Base-by-base conservation (phyloP, 2,113 vertebrate species). In the Brachirus orientalis region DNA sequence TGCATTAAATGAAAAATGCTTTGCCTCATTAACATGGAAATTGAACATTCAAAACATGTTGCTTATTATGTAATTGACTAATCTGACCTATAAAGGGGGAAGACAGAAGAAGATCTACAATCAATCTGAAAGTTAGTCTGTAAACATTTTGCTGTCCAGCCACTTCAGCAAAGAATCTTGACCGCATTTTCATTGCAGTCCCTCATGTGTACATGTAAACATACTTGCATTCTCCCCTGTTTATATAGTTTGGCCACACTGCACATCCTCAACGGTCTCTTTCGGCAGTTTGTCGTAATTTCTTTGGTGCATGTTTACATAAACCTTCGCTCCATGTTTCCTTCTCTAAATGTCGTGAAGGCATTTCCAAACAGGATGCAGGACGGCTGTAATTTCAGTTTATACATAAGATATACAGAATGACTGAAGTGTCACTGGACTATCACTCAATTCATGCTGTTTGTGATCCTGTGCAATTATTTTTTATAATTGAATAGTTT, bases 311-410 rank as follows among this genome's bases (percentile, higher is more conserved):
- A 3, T 75, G 75, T 88, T 87, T 86, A 85, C 56, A 17, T 7
- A 14, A 81, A 60, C 65, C 56, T 46, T 61, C 12, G 3, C 63
- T 50, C 40, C 2, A 4, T 36, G 64, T 67, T 79, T 69, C 63
- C 48, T 61, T 70, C 41, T 78, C 57, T 71, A 76, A 86, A 86
- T 71, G 85, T 90, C 88, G 79, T 80, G 82, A 83, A 38, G 45
- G 72, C 72, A 38, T 63, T 38, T 70, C 77, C 72, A 92, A 92
- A 90, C 89, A 90, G 89, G 84, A 90, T 78, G 74, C 71, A 66
- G 73, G 55, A 77, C 79, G 28, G 69, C 70, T 65, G 46, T 36
- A 17, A 38, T 63, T 28, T 68, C 38, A 36, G 68, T 88, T 83
- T 86, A 81, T 35, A 17, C 13, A 35, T 38, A 37, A 35, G 59